A percentile compares a stretch with the other conserved stretches of the same genome.
Evolutionary conservation across 37 sponge, comb jelly and placozoan genomes (phyloP).

Genomic region (Haliclona indistincta): DNA sequence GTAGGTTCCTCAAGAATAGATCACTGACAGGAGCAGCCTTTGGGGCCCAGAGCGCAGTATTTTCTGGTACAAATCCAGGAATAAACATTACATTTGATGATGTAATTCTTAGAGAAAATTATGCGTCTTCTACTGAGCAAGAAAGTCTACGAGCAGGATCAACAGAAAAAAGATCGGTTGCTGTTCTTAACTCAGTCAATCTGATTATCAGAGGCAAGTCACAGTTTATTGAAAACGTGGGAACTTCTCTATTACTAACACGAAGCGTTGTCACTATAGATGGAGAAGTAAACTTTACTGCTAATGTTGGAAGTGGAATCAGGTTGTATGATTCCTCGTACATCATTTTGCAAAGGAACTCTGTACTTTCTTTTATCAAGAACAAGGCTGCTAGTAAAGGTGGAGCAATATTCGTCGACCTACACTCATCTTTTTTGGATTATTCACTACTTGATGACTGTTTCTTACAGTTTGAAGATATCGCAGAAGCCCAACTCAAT

Average conservation of each 20-base stretch:
- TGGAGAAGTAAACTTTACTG: slow-evolving; percentile 17
- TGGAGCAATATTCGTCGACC: slow-evolving; percentile 35
- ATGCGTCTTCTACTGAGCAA: not conserved
- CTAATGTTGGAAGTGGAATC: slow-evolving; percentile 27
- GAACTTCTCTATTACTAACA: not conserved
- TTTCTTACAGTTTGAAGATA: slow-evolving; percentile 23
- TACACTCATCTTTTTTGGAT: too few species aligned
- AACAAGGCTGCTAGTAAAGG: slow-evolving; percentile 25
- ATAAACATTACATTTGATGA: not conserved
- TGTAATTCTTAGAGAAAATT: not conserved
- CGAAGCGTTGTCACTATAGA: slow-evolving; percentile 5
- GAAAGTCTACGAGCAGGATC: not conserved
- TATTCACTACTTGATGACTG: not conserved
- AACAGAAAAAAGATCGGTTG: not conserved
- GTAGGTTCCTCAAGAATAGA: not conserved
- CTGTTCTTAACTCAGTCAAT: not conserved
- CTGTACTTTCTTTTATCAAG: slow-evolving; percentile 1
- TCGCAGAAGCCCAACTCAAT: not conserved
- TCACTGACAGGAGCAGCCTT: not conserved
- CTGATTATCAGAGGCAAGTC: slow-evolving; percentile 10
- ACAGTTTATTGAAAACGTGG: slow-evolving; percentile 6
- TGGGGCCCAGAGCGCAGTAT: not conserved
- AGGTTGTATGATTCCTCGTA: not conserved
- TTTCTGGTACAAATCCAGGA: not conserved
- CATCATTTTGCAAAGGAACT: slow-evolving; percentile 1